Evolutionary conservation across 2,888 invertebrate genomes (phyloP).

Genomic region (Pseudococcus jackbeardsleyi): DNA sequence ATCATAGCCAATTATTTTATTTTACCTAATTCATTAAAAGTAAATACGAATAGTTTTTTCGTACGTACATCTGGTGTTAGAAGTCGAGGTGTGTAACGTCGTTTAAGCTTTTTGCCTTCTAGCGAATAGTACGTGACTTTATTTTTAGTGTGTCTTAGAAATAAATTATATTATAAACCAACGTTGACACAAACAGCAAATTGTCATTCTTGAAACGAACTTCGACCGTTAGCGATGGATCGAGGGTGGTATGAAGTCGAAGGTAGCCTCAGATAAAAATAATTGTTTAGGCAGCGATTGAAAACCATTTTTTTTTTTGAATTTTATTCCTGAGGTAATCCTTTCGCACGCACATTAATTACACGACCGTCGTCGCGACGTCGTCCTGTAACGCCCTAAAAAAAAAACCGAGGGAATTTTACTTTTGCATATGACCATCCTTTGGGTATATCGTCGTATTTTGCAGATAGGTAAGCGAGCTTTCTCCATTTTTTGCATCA

Average conservation of each 20-base stretch:
- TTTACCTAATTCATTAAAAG: conserved; percentile 49
- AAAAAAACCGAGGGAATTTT: neutral
- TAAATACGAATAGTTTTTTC: conserved; percentile 6
- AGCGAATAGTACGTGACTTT: conserved; percentile 47
- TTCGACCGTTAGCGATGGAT: conserved; percentile 43
- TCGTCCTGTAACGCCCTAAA: neutral
- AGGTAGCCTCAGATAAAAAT: conserved; percentile 26
- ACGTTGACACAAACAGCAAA: conserved; percentile 52
- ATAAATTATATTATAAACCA: conserved; percentile 52
- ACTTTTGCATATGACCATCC: conserved; percentile 7
- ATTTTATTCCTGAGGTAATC: neutral
- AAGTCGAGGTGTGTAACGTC: conserved; percentile 33
- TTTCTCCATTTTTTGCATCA: neutral
- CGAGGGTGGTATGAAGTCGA: neutral
- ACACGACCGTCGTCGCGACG: neutral
- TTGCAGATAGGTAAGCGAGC: too few species aligned
- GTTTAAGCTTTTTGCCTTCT: conserved; percentile 47
- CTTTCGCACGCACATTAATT: conserved; percentile 36
- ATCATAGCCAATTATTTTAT: conserved; percentile 27
- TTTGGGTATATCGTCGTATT: neutral
- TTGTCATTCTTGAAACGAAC: conserved; percentile 55
- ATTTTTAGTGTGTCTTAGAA: conserved; percentile 51
- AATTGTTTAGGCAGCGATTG: conserved; percentile 33
- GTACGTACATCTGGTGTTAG: conserved; percentile 23
- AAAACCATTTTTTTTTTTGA: conserved; percentile 23